Percentiles rank a stretch among this genome's conserved stretches.
Evolutionary conservation across 2,113 vertebrate species (phyloP).

Genomic region (Choloepus hoffmanni): DNA sequence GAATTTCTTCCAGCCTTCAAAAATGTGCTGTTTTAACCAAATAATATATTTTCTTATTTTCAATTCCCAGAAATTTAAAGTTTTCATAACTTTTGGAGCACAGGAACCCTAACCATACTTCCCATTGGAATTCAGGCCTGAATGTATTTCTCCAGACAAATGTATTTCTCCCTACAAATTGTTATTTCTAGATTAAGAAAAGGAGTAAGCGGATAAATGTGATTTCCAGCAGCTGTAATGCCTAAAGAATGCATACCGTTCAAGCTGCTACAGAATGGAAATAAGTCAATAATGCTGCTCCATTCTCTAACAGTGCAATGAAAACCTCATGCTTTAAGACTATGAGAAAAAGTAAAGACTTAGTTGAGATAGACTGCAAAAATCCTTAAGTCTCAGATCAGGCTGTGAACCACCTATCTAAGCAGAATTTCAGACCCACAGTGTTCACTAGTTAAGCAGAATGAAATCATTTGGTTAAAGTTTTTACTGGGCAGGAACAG

Average conservation of each 20-base stretch:
- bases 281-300: rapidly evolving
- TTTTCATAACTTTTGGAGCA: background rate
- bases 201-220: background rate
- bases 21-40: background rate
- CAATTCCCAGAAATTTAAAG: background rate
- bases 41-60: background rate
- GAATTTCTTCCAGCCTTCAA: background rate
- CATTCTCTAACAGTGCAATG: rapidly evolving
- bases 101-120: background rate
- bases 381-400: background rate
- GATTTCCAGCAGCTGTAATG: background rate
- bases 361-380: background rate
- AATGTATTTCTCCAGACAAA: background rate
- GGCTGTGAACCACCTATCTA: background rate
- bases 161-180: background rate
- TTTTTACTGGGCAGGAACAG: background rate
- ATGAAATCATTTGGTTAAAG: background rate
- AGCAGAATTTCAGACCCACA: background rate
- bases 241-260: background rate
- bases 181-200: background rate
- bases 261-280: background rate
- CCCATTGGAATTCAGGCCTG: background rate
- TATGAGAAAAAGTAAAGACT: background rate
- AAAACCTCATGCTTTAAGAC: background rate
- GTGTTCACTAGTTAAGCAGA: background rate